Conservation (phyloP, 2,888 invertebrate genomes). For the Trichopria drosophilae region DNA sequence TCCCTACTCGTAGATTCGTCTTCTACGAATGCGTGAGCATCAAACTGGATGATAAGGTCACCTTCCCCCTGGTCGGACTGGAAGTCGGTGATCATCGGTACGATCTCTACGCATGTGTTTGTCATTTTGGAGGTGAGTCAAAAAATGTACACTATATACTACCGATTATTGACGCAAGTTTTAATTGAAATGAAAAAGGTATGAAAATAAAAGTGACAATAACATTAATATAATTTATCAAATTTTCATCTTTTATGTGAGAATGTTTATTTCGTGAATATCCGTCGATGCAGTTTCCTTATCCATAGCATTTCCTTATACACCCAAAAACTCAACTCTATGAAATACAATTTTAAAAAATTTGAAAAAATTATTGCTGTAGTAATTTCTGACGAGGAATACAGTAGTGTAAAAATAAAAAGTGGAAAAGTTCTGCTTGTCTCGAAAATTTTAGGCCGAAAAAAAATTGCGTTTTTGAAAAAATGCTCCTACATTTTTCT, state of each 20-base stretch:
- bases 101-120: conserved; percentile 67
- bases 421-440: too few relatives aligned
- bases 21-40: conserved; percentile 66
- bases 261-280: background rate
- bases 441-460: too few relatives aligned
- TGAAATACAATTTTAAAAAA: too few relatives aligned
- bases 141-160: too few relatives aligned
- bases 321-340: too few relatives aligned
- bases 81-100: conserved; percentile 62
- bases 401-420: too few relatives aligned
- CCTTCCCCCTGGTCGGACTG: conserved; percentile 64
- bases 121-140: conserved; percentile 66
- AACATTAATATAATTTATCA: background rate
- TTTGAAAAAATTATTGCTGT: too few relatives aligned
- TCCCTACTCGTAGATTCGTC: conserved; percentile 61
- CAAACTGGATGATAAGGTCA: conserved; percentile 66
- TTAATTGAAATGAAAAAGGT: conserved; percentile 1
- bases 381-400: too few relatives aligned
- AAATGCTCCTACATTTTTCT: too few relatives aligned
- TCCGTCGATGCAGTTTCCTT: background rate
- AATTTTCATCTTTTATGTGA: conserved; percentile 1
- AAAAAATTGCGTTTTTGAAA: too few relatives aligned
- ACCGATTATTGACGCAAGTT: background rate
- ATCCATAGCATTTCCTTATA: too few relatives aligned
- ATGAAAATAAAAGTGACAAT: background rate